phyloP scores from a whole-genome alignment of 92 coral and sea anemone species.

The Diadumene lineata region DNA sequence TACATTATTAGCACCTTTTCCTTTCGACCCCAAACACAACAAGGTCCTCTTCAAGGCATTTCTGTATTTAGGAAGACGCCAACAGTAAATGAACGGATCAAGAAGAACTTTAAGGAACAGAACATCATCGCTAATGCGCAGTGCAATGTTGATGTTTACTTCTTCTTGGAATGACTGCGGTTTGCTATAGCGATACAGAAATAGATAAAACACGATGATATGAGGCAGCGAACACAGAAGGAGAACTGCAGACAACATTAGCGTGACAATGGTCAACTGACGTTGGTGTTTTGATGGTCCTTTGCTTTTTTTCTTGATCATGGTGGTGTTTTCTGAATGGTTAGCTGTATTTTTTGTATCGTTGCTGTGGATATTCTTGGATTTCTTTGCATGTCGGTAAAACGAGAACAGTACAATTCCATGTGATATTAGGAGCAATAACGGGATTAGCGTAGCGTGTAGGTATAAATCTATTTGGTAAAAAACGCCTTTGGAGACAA shows the following conservation, averaged over 20 bases:
- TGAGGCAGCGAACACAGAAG: constrained; percentile 62
- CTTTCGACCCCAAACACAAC: constrained; percentile 18
- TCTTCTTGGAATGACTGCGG: constrained; percentile 31
- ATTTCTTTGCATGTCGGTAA: constrained; percentile 41
- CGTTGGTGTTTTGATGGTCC: constrained; percentile 34
- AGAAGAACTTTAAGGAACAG: constrained; percentile 70
- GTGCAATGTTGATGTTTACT: constrained; percentile 61
- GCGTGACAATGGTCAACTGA: constrained; percentile 61
- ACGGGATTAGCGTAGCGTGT: constrained; percentile 61
- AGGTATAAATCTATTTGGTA: constrained; percentile 56
- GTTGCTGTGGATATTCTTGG: constrained; percentile 27
- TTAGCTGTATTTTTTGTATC: neutral
- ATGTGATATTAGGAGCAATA: constrained; percentile 52
- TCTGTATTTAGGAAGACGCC: constrained; percentile 82
- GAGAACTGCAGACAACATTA: constrained; percentile 51
- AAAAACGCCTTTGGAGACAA: constrained; percentile 32
- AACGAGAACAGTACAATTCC: constrained; percentile 49
- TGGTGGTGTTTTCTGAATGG: neutral
- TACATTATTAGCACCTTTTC: neutral
- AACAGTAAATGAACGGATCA: constrained; percentile 78
- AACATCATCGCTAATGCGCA: constrained; percentile 64
- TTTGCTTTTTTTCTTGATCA: neutral
- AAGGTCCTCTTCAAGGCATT: constrained; percentile 47
- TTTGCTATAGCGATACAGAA: constrained; percentile 34
- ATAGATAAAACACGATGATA: constrained; percentile 51